These are phyloP conservation scores for Piliocolobus tephrosceles DNA, from an alignment of 2,113 vertebrate species.

Conservation along the genomic window DNA sequence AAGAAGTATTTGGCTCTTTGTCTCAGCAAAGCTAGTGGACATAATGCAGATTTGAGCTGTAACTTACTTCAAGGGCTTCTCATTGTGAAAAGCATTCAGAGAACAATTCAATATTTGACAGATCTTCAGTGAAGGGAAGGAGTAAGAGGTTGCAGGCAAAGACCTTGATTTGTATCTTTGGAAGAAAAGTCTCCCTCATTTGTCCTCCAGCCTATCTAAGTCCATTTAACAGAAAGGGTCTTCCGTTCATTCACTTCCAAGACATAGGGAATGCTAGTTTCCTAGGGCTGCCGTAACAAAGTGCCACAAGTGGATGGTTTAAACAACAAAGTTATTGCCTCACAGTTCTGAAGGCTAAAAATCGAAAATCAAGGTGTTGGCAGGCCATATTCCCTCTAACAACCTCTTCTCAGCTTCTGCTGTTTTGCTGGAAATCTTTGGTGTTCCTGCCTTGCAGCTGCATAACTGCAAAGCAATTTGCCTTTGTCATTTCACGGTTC, in stretches of 20 bases:
- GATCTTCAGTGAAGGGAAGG: background rate
- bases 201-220: background rate
- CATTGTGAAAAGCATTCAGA: background rate
- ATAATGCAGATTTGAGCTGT: background rate
- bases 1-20: background rate
- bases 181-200: background rate
- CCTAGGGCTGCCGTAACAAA: background rate
- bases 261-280: background rate
- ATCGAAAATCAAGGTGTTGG: background rate
- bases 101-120: background rate
- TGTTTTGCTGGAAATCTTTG: background rate
- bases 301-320: background rate
- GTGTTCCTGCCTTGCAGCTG: background rate
- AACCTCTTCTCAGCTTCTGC: background rate
- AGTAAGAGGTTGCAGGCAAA: background rate
- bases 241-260: background rate
- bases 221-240: background rate
- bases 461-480: background rate
- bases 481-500: too few species aligned
- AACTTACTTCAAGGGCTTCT: background rate
- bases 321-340: background rate
- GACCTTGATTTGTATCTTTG: background rate
- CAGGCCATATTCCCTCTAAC: background rate
- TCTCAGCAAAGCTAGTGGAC: background rate
- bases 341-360: background rate